These are phyloP conservation scores for Zosterops borbonicus DNA, from an alignment of 2,113 vertebrate genomes.

Conservation along the genomic window DNA sequence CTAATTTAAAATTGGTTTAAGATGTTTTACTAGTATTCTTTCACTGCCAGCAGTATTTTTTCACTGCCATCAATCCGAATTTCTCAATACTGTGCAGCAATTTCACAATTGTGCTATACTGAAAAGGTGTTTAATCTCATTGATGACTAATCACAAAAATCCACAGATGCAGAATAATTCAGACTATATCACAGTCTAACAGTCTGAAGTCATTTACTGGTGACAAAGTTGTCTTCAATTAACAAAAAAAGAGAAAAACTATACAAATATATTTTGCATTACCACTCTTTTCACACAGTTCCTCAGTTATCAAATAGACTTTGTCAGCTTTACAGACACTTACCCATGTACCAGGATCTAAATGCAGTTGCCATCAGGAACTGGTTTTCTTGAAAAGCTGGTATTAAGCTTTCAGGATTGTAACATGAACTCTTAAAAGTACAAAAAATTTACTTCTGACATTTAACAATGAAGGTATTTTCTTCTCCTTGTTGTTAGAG, in stretches of 20 bases:
- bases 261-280: neutral
- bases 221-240: neutral
- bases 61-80: neutral
- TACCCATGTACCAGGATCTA: neutral
- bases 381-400: constrained; percentile 1
- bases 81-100: neutral
- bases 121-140: neutral
- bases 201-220: neutral
- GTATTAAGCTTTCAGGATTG: neutral
- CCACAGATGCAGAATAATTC: neutral
- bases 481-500: neutral
- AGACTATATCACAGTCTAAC: neutral
- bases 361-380: neutral
- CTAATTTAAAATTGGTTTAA: neutral
- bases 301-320: neutral
- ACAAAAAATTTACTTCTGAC: neutral
- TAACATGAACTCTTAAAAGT: neutral
- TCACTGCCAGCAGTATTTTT: neutral
- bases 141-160: neutral
- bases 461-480: neutral
- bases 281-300: neutral
- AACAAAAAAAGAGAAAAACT: neutral
- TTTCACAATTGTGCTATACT: neutral
- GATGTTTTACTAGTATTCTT: neutral
- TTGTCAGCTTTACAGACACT: neutral